These are phyloP conservation scores for Euzophera pinguis DNA, from an alignment of 2,888 invertebrate genomes.

Conservation along the genomic window DNA sequence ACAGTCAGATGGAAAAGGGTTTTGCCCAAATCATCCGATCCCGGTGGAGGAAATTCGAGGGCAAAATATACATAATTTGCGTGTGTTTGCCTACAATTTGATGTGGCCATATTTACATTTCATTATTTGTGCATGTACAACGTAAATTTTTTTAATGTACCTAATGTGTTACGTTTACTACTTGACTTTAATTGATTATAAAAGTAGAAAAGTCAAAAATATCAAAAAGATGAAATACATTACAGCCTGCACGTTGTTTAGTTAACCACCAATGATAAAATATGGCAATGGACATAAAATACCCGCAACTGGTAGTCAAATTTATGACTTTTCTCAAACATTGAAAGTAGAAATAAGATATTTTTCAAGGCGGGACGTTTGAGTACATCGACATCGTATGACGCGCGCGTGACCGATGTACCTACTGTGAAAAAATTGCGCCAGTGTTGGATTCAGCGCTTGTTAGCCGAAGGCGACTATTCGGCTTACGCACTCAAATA, in stretches of 20 bases:
- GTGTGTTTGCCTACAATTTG: background rate
- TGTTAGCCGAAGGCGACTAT: slow-evolving; percentile 34
- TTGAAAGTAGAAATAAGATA: slow-evolving; percentile 4
- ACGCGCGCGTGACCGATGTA: slow-evolving; percentile 21
- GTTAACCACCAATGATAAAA: too few relatives aligned
- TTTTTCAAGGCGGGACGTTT: slow-evolving; percentile 8
- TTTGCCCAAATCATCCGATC: slow-evolving; percentile 24
- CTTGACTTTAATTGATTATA: too few relatives aligned
- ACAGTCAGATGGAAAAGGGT: slow-evolving; percentile 38
- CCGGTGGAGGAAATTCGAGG: slow-evolving; percentile 8
- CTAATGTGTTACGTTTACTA: too few relatives aligned
- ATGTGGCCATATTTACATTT: background rate
- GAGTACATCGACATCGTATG: background rate
- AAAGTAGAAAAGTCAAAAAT: too few relatives aligned
- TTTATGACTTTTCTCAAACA: background rate
- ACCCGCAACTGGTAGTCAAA: background rate
- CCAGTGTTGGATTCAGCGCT: slow-evolving; percentile 30
- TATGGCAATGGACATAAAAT: background rate
- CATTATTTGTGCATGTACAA: background rate
- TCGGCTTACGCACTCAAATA: slow-evolving; percentile 37
- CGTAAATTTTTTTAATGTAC: too few relatives aligned
- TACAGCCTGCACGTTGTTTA: too few relatives aligned
- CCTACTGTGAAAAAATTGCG: slow-evolving; percentile 33
- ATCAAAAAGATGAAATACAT: too few relatives aligned
- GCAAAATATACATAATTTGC: slow-evolving; percentile 7